phyloP scores from a whole-genome alignment of 1,140 invertebrate species.

The Luehdorfia chinensis region DNA sequence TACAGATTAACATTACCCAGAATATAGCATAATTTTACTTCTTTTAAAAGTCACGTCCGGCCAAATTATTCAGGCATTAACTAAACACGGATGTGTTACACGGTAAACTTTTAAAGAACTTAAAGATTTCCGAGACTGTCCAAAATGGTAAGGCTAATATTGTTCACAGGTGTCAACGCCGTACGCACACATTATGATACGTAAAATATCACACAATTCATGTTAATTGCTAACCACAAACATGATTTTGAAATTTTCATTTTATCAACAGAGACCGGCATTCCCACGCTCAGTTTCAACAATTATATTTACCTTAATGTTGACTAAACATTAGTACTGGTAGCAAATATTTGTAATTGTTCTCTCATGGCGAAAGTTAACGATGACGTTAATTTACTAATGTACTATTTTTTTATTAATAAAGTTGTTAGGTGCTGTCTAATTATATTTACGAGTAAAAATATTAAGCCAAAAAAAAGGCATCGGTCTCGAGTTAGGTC shows the following conservation, averaged over 20 bases:
- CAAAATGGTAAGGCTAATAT: constrained; percentile 5
- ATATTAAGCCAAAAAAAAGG: too few species aligned
- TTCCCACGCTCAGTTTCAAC: constrained; percentile 8
- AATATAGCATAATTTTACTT: too few species aligned
- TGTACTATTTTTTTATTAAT: too few species aligned
- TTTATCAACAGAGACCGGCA: constrained; percentile 1
- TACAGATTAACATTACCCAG: too few species aligned
- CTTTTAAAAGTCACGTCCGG: too few species aligned
- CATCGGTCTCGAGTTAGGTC: too few species aligned
- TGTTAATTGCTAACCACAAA: constrained; percentile 5
- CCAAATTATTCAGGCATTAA: background rate
- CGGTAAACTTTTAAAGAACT: constrained; percentile 1
- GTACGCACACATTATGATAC: constrained; percentile 11
- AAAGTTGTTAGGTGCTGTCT: too few species aligned
- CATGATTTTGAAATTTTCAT: constrained; percentile 4
- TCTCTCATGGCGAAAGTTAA: too few species aligned
- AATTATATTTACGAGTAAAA: too few species aligned
- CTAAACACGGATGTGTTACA: constrained; percentile 1
- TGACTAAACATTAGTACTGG: background rate
- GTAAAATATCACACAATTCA: constrained; percentile 14
- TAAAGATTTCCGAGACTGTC: background rate
- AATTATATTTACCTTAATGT: background rate
- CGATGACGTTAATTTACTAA: too few species aligned
- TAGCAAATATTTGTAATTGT: too few species aligned
- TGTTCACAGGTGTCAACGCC: constrained; percentile 6